Base-by-base conservation (phyloP, 2,888 invertebrate genomes). In the Tupiocoris notatus region DNA sequence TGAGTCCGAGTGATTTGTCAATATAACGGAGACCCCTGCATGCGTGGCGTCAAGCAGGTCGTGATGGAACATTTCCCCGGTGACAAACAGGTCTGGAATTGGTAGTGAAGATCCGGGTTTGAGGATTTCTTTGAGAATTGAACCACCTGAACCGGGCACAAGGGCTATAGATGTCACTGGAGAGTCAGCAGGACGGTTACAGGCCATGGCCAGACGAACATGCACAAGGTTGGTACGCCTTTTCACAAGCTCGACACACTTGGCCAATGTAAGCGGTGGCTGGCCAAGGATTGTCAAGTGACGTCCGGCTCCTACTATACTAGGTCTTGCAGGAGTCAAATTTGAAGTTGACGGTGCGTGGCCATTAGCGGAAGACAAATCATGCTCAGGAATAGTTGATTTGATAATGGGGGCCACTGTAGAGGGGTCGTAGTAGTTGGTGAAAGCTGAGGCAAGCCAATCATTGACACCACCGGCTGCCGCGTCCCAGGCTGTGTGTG, bases 41-140 rank as follows among this genome's bases (percentile, higher is more conserved):
- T 95, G 94, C 22, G 90, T 88, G 0, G 94, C 95, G 82, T 97
- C 94, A 54, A 98, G 86, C 0, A 96, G 85, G 80, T 97, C 96
- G 82, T 98, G 98, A 84, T 98, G 98, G 0, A 93, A 88, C 96
- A 98, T 96, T 87, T 98, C 98, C 85, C 89, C 93, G 17, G 96
- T 96, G 54, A 98, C 83, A 82, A 92, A 93, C 16, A 98, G 85
- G 85, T 96, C 94, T 18, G 83, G 77, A 16, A 64, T 57, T 17
- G 63, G 54, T 6, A 16, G 21, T 20, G 6, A 17, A 18, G 1
- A 20, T 0, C 25, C 21, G 7, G 12, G 6, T 17, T 21, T 21
- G 17, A 75, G 17, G 0, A 90, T 86, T 16, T 88, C 89, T 79
- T 89, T 89, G 20, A 98, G 84, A 1, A 97, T 88, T 0, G 93